Evolutionary conservation across 2,113 vertebrate genomes (phyloP).

Genomic region (rabbit (Oryctolagus cuniculus)): mOryCun1.1 NC_091433.1:178974501-178975000

Average conservation of each 20-base stretch:
- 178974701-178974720: no score
- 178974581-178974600: conserved; percentile 30
- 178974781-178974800: neutral
- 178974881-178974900: neutral
- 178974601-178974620: conserved; percentile 45
- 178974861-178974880: neutral
- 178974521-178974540: conserved; percentile 52
- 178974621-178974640: neutral
- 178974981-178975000: neutral
- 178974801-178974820: no score
- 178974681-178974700: neutral
- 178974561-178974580: conserved; percentile 52
- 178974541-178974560: conserved; percentile 42
- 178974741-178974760: neutral
- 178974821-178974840: neutral
- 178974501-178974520: conserved; percentile 55
- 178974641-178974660: neutral
- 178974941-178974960: neutral
- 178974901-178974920: neutral
- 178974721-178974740: neutral
- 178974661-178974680: neutral
- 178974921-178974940: neutral
- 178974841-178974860: neutral
- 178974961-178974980: neutral
- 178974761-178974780: neutral